A percentile compares a stretch with the other conserved stretches of the same genome.
Evolutionary conservation across 2,888 invertebrate species (phyloP).

Genomic region (Campopleginae sp.): DNA sequence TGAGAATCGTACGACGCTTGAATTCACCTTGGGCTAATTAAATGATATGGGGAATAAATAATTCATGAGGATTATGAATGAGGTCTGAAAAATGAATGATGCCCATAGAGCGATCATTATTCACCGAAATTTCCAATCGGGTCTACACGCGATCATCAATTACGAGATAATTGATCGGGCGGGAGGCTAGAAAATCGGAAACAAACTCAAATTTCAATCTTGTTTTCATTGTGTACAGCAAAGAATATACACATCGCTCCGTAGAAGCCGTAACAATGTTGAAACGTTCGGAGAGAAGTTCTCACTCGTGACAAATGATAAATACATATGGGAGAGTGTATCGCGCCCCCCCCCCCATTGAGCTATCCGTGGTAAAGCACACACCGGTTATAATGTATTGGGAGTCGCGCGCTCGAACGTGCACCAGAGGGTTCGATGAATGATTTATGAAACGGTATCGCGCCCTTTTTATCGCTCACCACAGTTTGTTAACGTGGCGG

Average conservation of each 20-base stretch:
- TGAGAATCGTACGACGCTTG: not conserved
- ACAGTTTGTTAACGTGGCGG: constrained; percentile 44
- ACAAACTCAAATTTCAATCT: not conserved
- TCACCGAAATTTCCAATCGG: constrained; percentile 2
- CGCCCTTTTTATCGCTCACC: constrained; percentile 64
- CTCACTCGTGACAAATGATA: constrained; percentile 46
- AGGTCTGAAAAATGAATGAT: not conserved
- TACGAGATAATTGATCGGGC: not conserved
- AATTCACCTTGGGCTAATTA: not conserved
- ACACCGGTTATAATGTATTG: constrained; percentile 32
- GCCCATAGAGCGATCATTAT: not conserved
- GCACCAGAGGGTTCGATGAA: constrained; percentile 59
- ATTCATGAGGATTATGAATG: not conserved
- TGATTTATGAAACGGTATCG: constrained; percentile 70
- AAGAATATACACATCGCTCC: not conserved
- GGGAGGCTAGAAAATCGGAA: constrained; percentile 4
- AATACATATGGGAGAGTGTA: constrained; percentile 18
- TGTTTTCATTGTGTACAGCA: not conserved
- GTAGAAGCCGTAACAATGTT: constrained; percentile 5
- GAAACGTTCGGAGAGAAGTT: not conserved
- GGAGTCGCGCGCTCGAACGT: constrained; percentile 15
- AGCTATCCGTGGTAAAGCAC: constrained; percentile 35
- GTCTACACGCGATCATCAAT: constrained; percentile 7
- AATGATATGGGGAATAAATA: not conserved
- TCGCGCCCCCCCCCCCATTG: not conserved